A percentile compares a stretch with the other conserved stretches of the same genome.
Evolutionary conservation across 2,797 vertebrate species (phyloP).

Genomic region (Lophius americanus): DNA sequence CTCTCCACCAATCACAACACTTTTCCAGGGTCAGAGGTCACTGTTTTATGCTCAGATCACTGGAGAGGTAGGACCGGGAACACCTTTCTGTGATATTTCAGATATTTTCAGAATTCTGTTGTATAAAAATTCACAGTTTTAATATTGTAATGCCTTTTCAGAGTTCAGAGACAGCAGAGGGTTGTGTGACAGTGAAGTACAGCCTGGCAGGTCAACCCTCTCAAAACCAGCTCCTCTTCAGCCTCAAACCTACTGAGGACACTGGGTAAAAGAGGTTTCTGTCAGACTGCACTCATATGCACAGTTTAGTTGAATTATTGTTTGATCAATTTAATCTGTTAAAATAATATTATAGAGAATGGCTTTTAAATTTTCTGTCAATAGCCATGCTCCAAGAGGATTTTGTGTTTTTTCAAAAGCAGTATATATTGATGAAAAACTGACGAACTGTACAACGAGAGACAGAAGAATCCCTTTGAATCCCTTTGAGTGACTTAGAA

Average conservation of each 20-base stretch:
- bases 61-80: slow-evolving; percentile 62
- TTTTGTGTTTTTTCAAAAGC: too few species aligned
- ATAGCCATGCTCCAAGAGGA: too few species aligned
- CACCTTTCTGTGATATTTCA: neutral
- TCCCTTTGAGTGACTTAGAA: too few species aligned
- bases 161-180: slow-evolving; percentile 63
- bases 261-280: slow-evolving; percentile 59
- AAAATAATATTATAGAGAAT: too few species aligned
- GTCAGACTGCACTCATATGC: neutral
- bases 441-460: too few species aligned
- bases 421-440: too few species aligned
- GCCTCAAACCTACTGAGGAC: slow-evolving; percentile 67
- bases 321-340: too few species aligned
- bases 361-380: too few species aligned
- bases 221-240: slow-evolving; percentile 74
- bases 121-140: neutral
- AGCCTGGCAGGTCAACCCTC: slow-evolving; percentile 72
- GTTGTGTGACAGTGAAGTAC: slow-evolving; percentile 77
- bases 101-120: neutral
- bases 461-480: too few species aligned
- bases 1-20: slow-evolving; percentile 74
- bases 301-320: too few species aligned
- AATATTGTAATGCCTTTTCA: slow-evolving; percentile 38
- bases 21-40: slow-evolving; percentile 85
- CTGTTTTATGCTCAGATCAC: slow-evolving; percentile 78